Evolutionary conservation across 1,140 invertebrate species (phyloP), one percentile per base, ranked within the genome.

Genomic region (Stegodyphus dumicola): DNA sequence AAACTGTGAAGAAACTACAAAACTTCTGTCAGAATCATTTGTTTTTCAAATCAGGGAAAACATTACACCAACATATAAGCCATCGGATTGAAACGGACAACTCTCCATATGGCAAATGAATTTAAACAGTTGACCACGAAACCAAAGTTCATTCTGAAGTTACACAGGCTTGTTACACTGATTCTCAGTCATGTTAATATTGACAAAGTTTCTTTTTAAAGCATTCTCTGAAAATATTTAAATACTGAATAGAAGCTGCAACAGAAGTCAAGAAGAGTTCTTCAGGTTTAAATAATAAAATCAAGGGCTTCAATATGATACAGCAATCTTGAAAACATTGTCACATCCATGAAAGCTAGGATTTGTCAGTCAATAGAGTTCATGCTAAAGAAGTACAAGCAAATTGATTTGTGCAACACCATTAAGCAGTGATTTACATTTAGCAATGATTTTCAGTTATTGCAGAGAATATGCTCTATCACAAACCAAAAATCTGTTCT

Each of bases 401-500:
- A 76, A n/a, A 65, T 84, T 75, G 33, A 67, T 76, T 75, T 84
- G 81, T 77, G 74, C 74, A 84, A 76, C 71, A 84, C 60, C 81
- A 49, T 84, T 33, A 83, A 83, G 70, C 79, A 74, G 81, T 84
- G 81, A 84, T 76, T 76, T 75, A 84, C 73, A 84, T 60, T 67
- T 18, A 84, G 49, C 49, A 53, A 70, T 48, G 48, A 76, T 84
- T 84, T 75, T 48, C 70, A 67, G 17, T 15, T 67, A 67, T 67
- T 67, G 56, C 56, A 75, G 80, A 70, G n/a, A 84, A 66, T n/a
- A 53, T 76, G 60, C 33, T 66, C 33, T 71, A 74, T 65, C 73
- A 13, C 15, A 67, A 67, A 67, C 65, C 65, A 67, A 67, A 17
- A 7, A 17, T n/a, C 7, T 67, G 10, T 10, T 10, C n/a, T n/a